These are phyloP conservation scores for Coracopsis vasa DNA, from an alignment of 2,113 vertebrate species.

Conservation along the genomic window DNA sequence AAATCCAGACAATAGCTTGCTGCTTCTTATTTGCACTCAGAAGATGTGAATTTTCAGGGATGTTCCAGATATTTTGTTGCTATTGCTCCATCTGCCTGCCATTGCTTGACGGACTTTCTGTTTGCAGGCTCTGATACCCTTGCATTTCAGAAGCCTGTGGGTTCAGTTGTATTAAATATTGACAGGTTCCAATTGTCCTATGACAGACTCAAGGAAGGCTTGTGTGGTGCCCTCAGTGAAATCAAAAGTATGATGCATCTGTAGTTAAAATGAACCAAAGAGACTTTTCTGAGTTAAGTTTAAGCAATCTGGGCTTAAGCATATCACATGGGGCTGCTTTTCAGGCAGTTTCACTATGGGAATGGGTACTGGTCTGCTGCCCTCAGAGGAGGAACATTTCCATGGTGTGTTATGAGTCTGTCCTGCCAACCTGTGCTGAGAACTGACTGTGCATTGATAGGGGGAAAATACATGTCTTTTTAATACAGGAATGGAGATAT, in stretches of 20 bases:
- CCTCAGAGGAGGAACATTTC: background rate
- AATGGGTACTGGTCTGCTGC: background rate
- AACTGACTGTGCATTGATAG: background rate
- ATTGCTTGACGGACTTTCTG: background rate
- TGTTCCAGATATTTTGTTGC: background rate
- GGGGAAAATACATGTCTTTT: background rate
- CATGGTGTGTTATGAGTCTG: background rate
- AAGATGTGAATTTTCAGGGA: background rate
- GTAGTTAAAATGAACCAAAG: background rate
- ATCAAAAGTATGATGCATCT: background rate
- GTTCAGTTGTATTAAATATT: background rate
- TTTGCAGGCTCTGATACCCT: background rate
- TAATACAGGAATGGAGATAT: background rate
- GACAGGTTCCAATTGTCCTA: background rate
- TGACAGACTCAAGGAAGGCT: background rate
- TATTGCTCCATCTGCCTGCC: background rate
- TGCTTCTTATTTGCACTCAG: background rate
- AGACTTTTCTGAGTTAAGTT: background rate
- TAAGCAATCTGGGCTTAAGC: background rate
- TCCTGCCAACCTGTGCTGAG: background rate
- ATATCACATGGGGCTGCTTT: background rate
- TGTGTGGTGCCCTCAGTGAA: background rate
- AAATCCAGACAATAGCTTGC: background rate
- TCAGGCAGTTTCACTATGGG: background rate
- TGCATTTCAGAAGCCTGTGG: background rate